phyloP scores from a whole-genome alignment of 2,888 invertebrate species.

The Cancer borealis region DNA sequence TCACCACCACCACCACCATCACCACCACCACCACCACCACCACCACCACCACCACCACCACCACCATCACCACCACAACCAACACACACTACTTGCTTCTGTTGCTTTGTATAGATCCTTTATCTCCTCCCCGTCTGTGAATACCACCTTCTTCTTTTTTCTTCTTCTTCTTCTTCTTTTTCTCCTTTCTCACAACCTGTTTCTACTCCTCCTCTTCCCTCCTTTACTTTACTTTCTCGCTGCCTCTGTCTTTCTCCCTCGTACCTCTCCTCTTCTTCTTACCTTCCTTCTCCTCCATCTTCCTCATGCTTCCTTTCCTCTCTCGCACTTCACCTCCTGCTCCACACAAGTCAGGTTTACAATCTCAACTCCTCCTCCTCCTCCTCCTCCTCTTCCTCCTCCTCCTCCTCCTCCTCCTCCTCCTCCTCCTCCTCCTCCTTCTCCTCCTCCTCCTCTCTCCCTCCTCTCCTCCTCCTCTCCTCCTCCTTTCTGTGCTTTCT shows the following conservation, averaged over 20 bases:
- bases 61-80: background rate
- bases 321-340: background rate
- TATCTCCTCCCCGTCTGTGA: background rate
- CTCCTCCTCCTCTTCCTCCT: background rate
- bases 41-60: too few species aligned
- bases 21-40: too few species aligned
- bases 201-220: background rate
- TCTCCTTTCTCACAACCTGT: background rate
- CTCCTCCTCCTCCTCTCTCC: too few species aligned
- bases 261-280: background rate
- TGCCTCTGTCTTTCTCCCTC: background rate
- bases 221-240: background rate
- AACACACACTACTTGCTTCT: slow-evolving; percentile 1
- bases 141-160: background rate
- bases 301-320: background rate
- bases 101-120: background rate
- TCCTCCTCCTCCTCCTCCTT: too few species aligned
- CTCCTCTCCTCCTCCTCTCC: too few species aligned
- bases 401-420: background rate
- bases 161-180: background rate
- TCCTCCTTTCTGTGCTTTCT: too few species aligned
- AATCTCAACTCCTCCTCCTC: background rate
- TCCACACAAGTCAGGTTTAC: background rate
- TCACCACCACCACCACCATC: background rate
- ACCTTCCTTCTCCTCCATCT: background rate